These are phyloP conservation scores for Benthosema pterotum DNA, from an alignment of 2,797 vertebrate genomes.

Conservation along the genomic window DNA sequence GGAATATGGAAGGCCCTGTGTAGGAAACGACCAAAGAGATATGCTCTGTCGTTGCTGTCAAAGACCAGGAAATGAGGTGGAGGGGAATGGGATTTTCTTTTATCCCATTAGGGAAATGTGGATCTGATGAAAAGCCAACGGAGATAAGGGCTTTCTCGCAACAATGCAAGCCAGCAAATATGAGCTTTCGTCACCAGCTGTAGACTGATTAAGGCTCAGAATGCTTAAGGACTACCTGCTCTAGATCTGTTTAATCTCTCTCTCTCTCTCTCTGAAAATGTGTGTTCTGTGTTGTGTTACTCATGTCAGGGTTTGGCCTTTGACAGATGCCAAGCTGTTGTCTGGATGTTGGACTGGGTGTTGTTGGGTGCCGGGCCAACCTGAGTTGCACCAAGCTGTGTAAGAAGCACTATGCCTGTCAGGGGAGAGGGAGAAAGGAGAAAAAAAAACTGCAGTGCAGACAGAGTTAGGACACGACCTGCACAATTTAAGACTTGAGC, in stretches of 20 bases:
- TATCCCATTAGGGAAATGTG: conserved; percentile 32
- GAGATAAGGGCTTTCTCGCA: conserved; percentile 51
- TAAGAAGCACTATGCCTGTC: too few species aligned
- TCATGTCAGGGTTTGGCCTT: too few species aligned
- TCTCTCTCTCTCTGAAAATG: too few species aligned
- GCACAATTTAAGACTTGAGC: too few species aligned
- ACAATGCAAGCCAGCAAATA: conserved; percentile 54
- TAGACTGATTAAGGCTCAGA: conserved; percentile 31
- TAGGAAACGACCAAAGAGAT: conserved; percentile 43
- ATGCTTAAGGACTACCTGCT: conserved; percentile 37
- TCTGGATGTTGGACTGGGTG: too few species aligned
- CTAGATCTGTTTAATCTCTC: neutral
- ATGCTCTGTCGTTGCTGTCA: conserved; percentile 31
- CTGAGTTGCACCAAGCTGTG: too few species aligned
- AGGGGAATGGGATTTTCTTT: conserved; percentile 31
- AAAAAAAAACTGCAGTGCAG: too few species aligned
- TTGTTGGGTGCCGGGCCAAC: too few species aligned
- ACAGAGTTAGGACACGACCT: too few species aligned
- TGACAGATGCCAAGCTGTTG: too few species aligned
- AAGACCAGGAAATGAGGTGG: conserved; percentile 50
- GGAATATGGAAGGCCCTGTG: conserved; percentile 31
- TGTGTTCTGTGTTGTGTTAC: too few species aligned
- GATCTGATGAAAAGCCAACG: conserved; percentile 56
- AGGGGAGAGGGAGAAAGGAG: too few species aligned
- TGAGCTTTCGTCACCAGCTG: conserved; percentile 35